A percentile compares a stretch with the other conserved stretches of the same genome.
Evolutionary conservation across 2,113 vertebrate species (phyloP).

Genomic region (Tauraco erythrolophus): DNA sequence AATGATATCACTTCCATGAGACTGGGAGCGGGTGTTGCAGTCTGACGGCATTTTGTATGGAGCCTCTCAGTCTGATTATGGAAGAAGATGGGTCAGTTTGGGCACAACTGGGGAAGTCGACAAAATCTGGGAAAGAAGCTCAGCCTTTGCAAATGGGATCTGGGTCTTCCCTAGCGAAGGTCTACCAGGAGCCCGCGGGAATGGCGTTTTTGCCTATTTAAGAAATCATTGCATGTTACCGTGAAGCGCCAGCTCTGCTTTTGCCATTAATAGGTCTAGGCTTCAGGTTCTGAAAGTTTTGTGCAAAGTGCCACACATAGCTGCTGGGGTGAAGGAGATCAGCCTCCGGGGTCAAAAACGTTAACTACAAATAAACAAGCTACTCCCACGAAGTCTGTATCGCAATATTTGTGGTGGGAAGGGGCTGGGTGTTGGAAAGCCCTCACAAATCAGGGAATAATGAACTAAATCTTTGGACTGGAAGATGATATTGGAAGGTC

Average conservation of each 20-base stretch:
- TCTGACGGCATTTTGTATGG: accelerated
- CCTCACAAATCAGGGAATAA: not conserved
- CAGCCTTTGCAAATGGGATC: not conserved
- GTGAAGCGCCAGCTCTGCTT: not conserved
- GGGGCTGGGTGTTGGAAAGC: not conserved
- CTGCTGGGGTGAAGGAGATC: not conserved
- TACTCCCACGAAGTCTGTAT: not conserved
- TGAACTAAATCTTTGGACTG: not conserved
- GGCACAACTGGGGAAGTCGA: not conserved
- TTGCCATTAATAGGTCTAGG: not conserved
- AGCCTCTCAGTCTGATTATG: not conserved
- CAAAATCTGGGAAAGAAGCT: not conserved
- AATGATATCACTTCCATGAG: not conserved
- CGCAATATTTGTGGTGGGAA: not conserved
- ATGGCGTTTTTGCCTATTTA: not conserved
- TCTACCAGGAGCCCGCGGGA: not conserved
- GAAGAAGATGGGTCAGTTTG: not conserved
- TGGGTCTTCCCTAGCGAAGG: not conserved
- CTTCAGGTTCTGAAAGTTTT: not conserved
- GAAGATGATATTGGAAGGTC: not conserved
- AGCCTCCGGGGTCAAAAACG: not conserved
- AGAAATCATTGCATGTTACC: not conserved
- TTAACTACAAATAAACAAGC: not conserved
- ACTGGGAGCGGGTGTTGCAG: accelerated
- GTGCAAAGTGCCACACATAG: not conserved